phyloP scores from a whole-genome alignment of 2,797 vertebrate species.

The Sebastes hubbsi region DNA sequence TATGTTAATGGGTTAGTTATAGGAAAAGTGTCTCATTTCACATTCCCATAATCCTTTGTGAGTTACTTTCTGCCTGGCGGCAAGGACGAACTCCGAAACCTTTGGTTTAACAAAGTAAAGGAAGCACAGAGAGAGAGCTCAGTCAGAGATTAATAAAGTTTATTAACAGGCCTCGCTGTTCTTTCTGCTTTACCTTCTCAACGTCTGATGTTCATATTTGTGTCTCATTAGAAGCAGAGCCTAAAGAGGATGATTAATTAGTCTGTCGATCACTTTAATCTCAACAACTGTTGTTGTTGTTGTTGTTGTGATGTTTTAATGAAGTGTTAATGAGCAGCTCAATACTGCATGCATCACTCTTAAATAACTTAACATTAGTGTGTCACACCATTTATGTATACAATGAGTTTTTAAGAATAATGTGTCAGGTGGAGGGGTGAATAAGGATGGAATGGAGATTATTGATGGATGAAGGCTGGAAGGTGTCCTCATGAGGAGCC shows the following conservation, averaged over 20 bases:
- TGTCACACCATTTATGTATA: neutral
- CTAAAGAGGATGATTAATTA: neutral
- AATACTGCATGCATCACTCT: neutral
- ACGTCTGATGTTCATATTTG: neutral
- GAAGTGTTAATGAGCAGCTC: neutral
- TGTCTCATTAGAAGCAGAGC: neutral
- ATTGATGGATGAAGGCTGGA: neutral
- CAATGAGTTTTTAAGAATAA: neutral
- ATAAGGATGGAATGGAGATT: neutral
- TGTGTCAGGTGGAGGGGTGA: neutral
- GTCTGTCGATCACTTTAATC: neutral
- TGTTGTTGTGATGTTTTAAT: neutral
- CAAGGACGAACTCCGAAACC: conserved; percentile 5
- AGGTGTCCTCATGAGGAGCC: neutral
- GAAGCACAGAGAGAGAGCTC: neutral
- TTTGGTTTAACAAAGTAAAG: neutral
- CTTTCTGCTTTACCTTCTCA: neutral
- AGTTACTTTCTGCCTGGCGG: neutral
- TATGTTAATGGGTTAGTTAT: conserved; percentile 16
- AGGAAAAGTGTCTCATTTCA: conserved; percentile 30
- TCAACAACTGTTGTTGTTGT: too few species aligned
- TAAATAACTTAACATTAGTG: neutral
- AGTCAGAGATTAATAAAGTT: neutral
- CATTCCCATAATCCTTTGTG: conserved; percentile 14
- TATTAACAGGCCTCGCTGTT: neutral